phyloP scores from a whole-genome alignment of 2,113 vertebrate species.

The Oreocharis arfaki region DNA sequence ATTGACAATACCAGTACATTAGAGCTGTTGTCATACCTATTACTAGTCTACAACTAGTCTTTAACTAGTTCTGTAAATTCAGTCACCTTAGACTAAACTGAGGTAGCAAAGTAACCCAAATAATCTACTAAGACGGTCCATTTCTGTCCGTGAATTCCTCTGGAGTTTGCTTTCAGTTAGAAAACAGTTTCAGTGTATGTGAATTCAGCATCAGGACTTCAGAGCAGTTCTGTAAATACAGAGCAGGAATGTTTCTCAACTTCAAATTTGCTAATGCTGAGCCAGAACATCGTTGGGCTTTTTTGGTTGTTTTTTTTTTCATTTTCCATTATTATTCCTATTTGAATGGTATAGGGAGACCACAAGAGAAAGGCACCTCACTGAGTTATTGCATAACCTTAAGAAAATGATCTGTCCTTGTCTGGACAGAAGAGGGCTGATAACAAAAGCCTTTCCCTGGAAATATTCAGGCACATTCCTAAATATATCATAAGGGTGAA shows the following conservation, averaged over 20 bases:
- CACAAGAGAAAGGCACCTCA: neutral
- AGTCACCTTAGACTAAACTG: neutral
- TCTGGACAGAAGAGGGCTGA: neutral
- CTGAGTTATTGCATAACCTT: neutral
- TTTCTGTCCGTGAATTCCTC: neutral
- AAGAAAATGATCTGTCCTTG: neutral
- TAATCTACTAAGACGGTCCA: neutral
- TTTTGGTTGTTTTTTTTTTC: fast-evolving
- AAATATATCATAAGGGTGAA: neutral
- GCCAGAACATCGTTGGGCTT: neutral
- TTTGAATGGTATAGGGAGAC: neutral
- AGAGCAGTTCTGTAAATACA: neutral
- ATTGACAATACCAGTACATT: neutral
- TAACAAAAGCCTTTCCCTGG: neutral
- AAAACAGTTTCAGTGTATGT: neutral
- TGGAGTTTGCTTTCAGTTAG: neutral
- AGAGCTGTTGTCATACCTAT: neutral
- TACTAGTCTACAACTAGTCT: neutral
- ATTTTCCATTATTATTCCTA: neutral
- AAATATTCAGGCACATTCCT: neutral
- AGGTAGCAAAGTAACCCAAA: neutral
- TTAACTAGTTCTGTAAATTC: neutral
- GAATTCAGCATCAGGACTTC: neutral
- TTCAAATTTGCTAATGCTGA: neutral
- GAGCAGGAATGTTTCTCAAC: neutral